Percentiles rank a stretch among this genome's conserved stretches.
Evolutionary conservation across 2,888 invertebrate species (phyloP).

Genomic region (Drosophila borborema): DNA sequence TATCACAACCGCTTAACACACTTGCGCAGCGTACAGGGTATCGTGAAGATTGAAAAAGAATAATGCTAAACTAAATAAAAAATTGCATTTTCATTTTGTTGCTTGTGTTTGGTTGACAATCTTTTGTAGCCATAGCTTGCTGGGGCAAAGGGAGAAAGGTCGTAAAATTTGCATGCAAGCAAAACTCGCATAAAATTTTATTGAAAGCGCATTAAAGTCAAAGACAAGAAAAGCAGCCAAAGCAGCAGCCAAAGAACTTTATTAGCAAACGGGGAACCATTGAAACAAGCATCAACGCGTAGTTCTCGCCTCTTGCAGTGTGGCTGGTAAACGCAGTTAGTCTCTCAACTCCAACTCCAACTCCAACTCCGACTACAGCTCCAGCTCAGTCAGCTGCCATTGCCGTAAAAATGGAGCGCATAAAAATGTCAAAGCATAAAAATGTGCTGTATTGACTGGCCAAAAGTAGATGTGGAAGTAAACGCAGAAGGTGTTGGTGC

Average conservation of each 20-base stretch:
- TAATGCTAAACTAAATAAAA: conserved; percentile 34
- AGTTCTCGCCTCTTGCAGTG: conserved; percentile 40
- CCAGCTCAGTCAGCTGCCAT: conserved; percentile 72
- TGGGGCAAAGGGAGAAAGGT: background rate
- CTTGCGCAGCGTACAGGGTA: conserved; percentile 5
- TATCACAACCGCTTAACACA: background rate
- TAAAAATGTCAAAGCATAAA: conserved; percentile 74
- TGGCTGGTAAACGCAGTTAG: conserved; percentile 49
- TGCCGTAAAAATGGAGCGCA: conserved; percentile 71
- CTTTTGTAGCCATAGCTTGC: conserved; percentile 28
- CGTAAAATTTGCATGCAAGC: conserved; percentile 78
- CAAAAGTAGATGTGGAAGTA: conserved; percentile 32
- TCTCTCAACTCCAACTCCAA: background rate
- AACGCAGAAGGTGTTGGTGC: conserved; percentile 37
- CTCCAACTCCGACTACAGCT: background rate
- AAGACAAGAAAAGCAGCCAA: conserved; percentile 69
- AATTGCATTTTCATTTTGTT: conserved; percentile 61
- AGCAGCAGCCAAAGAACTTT: conserved; percentile 70
- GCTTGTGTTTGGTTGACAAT: conserved; percentile 36
- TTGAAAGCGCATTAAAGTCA: conserved; percentile 79
- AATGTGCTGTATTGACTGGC: conserved; percentile 55
- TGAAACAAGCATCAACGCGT: conserved; percentile 33
- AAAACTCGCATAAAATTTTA: conserved; percentile 77
- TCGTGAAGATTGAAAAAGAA: conserved; percentile 18
- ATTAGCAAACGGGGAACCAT: conserved; percentile 75